Evolutionary conservation across 2,797 vertebrate species (phyloP).

Genomic region (Remorina albescens): DNA sequence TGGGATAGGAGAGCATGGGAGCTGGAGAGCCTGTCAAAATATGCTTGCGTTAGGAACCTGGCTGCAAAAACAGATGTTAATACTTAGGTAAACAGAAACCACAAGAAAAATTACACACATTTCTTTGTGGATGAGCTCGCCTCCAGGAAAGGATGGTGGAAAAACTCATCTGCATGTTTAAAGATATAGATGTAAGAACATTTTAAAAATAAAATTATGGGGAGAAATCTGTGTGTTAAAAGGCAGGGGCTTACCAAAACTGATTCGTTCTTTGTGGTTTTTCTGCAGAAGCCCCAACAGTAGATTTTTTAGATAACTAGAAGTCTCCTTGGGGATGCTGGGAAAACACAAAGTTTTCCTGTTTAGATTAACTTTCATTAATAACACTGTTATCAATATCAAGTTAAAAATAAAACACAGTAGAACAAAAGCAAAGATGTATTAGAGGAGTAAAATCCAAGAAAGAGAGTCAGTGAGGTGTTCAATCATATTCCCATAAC

Average conservation of each 20-base stretch:
- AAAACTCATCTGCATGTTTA: constrained; percentile 90
- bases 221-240: neutral
- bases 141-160: constrained; percentile 94
- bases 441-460: too few species aligned
- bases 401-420: too few species aligned
- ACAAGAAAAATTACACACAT: constrained; percentile 84
- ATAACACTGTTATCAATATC: constrained; percentile 1
- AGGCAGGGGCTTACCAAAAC: constrained; percentile 87
- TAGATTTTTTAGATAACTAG: constrained; percentile 89
- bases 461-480: too few species aligned
- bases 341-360: constrained; percentile 28
- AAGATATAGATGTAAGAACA: constrained; percentile 11
- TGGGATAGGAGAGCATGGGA: constrained; percentile 88
- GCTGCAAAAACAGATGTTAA: neutral
- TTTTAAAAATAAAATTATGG: neutral
- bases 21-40: constrained; percentile 85
- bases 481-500: neutral
- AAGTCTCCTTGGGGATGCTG: constrained; percentile 97
- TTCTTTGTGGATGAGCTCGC: constrained; percentile 89
- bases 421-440: too few species aligned
- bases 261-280: constrained; percentile 92
- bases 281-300: constrained; percentile 92
- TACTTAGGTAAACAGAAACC: neutral
- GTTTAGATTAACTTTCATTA: neutral
- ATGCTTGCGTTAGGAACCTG: constrained; percentile 3